A percentile compares a stretch with the other conserved stretches of the same genome.
phyloP scores from a whole-genome alignment of 1,140 invertebrate genomes.

The Orius insidiosus region DNA sequence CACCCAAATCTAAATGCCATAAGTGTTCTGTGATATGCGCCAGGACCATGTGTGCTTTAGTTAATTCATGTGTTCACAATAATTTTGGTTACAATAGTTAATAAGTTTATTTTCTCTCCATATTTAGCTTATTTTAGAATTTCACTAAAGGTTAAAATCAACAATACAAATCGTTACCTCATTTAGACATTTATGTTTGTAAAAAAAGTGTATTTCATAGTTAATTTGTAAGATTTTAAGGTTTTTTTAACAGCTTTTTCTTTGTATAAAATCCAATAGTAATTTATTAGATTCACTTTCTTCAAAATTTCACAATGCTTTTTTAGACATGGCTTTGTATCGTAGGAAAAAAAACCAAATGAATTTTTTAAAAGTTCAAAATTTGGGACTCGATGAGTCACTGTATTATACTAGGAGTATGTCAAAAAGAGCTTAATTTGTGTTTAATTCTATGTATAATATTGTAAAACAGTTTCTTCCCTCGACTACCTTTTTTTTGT shows the following conservation, averaged over 20 bases:
- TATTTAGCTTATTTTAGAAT: conserved; percentile 16
- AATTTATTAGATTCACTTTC: no score
- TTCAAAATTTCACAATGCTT: no score
- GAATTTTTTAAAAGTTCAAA: conserved; percentile 9
- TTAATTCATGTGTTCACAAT: conserved; percentile 14
- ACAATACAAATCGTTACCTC: conserved; percentile 16
- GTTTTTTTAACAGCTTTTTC: neutral
- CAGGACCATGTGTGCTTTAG: conserved; percentile 16
- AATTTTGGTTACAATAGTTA: conserved; percentile 16
- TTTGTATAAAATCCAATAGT: no score
- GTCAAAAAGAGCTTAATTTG: conserved; percentile 17
- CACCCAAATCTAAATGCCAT: conserved; percentile 14
- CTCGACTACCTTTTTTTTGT: neutral
- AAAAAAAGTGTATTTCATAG: conserved; percentile 3
- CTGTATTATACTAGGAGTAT: conserved; percentile 7
- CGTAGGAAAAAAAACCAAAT: conserved; percentile 7
- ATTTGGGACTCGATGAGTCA: conserved; percentile 9
- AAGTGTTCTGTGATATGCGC: conserved; percentile 18
- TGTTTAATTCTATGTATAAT: conserved; percentile 4
- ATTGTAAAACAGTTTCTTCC: conserved; percentile 14
- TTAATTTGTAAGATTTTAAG: conserved; percentile 5
- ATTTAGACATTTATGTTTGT: conserved; percentile 17
- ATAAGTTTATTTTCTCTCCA: neutral
- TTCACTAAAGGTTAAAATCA: conserved; percentile 5
- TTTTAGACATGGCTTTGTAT: conserved; percentile 2